Percentiles rank a stretch among this genome's conserved stretches.
Evolutionary conservation across 2,797 vertebrate genomes (phyloP).

Genomic region (Melanotaenia nigrans): DNA sequence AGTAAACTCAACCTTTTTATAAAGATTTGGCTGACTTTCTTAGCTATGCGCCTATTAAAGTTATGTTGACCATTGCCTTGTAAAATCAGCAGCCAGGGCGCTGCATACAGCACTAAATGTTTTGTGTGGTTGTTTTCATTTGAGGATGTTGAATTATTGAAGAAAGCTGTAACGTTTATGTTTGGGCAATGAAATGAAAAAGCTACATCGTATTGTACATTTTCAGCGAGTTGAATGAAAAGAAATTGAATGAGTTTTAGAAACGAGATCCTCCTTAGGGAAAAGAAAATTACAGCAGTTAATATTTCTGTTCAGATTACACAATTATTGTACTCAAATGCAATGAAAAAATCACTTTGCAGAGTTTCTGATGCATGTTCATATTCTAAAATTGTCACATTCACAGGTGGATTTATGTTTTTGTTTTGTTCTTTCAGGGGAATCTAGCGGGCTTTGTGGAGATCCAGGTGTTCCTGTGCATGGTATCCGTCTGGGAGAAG

Average conservation of each 20-base stretch:
- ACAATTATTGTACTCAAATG: not conserved
- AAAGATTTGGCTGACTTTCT: slow-evolving; percentile 44
- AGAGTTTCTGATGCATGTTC: not conserved
- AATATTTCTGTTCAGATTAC: not conserved
- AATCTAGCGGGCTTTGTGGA: slow-evolving; percentile 88
- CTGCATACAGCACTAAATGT: slow-evolving; percentile 17
- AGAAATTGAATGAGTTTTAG: slow-evolving; percentile 11
- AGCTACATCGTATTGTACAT: not conserved
- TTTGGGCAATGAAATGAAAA: slow-evolving; percentile 19
- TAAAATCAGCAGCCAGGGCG: slow-evolving; percentile 27
- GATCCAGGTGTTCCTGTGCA: slow-evolving; percentile 94
- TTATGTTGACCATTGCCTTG: slow-evolving; percentile 25
- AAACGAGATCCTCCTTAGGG: slow-evolving; percentile 10
- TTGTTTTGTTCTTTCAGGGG: slow-evolving; percentile 77
- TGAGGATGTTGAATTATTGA: slow-evolving; percentile 11
- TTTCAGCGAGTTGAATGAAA: slow-evolving; percentile 35
- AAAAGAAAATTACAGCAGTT: not conserved
- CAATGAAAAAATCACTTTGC: not conserved
- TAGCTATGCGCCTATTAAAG: slow-evolving; percentile 42
- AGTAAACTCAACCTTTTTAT: slow-evolving; percentile 56
- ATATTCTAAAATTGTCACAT: not conserved
- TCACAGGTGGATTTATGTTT: too few species aligned
- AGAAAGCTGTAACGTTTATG: slow-evolving; percentile 10
- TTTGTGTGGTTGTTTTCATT: slow-evolving; percentile 42
- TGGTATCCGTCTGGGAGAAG: slow-evolving; percentile 92